Conservation (phyloP, 2,113 vertebrate species). For the Hippocampus abdominalis region DNA sequence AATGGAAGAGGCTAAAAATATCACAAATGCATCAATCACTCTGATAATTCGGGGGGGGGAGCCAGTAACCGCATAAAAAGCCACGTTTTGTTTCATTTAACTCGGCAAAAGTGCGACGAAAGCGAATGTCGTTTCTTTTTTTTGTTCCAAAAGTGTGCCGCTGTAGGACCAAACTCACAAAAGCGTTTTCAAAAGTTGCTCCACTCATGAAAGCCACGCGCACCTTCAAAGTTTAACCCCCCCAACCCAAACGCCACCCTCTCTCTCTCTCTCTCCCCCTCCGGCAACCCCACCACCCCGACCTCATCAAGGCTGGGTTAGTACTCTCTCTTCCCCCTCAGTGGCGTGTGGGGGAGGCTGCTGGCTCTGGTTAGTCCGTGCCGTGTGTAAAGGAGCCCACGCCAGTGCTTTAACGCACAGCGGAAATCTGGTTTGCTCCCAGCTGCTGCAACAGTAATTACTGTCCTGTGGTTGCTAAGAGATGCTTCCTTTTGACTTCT, state of each 20-base stretch:
- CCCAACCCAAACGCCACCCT: not conserved
- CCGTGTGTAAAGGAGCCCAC: conserved; percentile 84
- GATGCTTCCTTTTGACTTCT: conserved; percentile 82
- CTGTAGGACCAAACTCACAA: not conserved
- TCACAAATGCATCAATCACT: too few species aligned
- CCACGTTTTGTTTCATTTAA: too few species aligned
- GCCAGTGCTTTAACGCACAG: conserved; percentile 87
- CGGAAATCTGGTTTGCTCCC: conserved; percentile 89
- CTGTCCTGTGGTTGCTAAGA: conserved; percentile 90
- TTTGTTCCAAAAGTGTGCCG: not conserved
- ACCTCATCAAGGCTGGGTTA: conserved; percentile 71
- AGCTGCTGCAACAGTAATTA: conserved; percentile 92
- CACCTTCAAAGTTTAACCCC: not conserved
- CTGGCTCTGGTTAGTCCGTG: conserved; percentile 76
- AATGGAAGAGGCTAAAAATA: too few species aligned
- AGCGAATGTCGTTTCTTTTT: not conserved
- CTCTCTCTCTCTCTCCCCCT: too few species aligned
- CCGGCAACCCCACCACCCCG: conserved; percentile 18
- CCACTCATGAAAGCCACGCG: not conserved
- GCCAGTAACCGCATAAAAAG: too few species aligned
- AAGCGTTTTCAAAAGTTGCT: not conserved
- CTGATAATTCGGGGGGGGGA: too few species aligned
- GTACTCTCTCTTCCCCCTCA: conserved; percentile 58
- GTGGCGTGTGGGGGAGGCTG: conserved; percentile 69
- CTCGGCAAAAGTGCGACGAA: too few species aligned